Conservation (phyloP, 2,797 vertebrate genomes). For the Gobio occitaniae region DNA sequence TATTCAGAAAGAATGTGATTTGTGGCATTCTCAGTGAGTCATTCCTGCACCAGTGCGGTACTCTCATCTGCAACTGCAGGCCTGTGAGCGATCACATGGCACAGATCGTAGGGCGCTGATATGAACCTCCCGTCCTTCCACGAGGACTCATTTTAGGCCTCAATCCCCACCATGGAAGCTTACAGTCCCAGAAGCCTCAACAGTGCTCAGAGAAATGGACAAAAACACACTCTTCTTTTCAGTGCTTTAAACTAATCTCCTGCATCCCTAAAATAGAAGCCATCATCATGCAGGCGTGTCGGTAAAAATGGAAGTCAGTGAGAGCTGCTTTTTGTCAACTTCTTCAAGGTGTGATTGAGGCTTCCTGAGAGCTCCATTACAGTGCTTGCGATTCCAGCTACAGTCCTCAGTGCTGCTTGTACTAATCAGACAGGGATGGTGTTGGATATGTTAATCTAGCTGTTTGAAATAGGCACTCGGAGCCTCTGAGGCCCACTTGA, state of each 20-base stretch:
- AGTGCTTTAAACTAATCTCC: neutral
- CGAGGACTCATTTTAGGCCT: conserved; percentile 22
- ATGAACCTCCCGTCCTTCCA: conserved; percentile 15
- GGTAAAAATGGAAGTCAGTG: conserved; percentile 30
- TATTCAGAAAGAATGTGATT: conserved; percentile 35
- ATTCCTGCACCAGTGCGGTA: conserved; percentile 31
- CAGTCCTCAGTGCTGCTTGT: conserved; percentile 46
- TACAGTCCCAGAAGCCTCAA: conserved; percentile 11
- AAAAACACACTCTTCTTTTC: neutral
- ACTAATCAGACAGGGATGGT: conserved; percentile 50
- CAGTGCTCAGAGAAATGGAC: neutral
- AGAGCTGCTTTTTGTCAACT: conserved; percentile 33
- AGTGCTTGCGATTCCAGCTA: conserved; percentile 41
- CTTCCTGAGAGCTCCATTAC: conserved; percentile 38
- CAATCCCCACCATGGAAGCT: neutral
- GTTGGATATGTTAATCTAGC: conserved; percentile 60
- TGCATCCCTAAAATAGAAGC: conserved; percentile 28
- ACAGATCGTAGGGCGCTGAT: conserved; percentile 21
- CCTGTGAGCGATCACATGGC: conserved; percentile 33
- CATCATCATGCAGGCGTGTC: neutral
- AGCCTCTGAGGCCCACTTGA: conserved; percentile 73
- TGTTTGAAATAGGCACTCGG: conserved; percentile 69
- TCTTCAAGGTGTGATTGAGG: conserved; percentile 41
- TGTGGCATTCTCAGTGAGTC: conserved; percentile 47
- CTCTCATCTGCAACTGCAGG: conserved; percentile 42